Conservation (phyloP, 2,888 invertebrate species). For the Leucozona laternaria region DNA sequence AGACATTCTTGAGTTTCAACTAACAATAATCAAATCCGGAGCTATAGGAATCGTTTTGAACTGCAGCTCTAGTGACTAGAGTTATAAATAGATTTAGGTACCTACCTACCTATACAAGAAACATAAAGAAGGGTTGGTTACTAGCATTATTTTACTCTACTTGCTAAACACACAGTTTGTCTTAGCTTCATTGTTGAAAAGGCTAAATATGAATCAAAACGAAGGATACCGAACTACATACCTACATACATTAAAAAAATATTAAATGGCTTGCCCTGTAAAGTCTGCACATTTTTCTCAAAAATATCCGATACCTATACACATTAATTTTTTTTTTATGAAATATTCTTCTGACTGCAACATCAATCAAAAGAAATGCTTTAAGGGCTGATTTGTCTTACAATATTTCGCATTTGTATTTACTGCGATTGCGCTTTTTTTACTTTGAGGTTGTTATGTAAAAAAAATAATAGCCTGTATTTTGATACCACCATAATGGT, state of each 20-base stretch:
- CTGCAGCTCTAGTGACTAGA: no score
- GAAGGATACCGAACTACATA: background rate
- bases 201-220: conserved; percentile 31
- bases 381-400: conserved; percentile 61
- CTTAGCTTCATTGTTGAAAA: background rate
- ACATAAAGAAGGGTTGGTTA: background rate
- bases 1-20: no score
- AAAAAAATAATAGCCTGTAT: conserved; percentile 46
- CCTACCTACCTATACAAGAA: no score
- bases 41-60: no score
- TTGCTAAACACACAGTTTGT: background rate
- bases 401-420: background rate
- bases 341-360: conserved; percentile 63
- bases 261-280: conserved; percentile 54
- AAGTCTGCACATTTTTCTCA: conserved; percentile 55
- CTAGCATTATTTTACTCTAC: background rate
- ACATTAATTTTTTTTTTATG: conserved; percentile 44
- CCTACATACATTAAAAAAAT: background rate
- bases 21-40: no score
- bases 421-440: conserved; percentile 69
- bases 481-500: conserved; percentile 48
- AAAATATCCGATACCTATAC: conserved; percentile 49
- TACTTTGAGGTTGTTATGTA: background rate
- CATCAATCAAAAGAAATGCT: conserved; percentile 67
- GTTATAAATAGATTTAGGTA: no score